Base-by-base conservation (phyloP, 2,888 invertebrate species). In the Cyrtodaria siliqua region DNA sequence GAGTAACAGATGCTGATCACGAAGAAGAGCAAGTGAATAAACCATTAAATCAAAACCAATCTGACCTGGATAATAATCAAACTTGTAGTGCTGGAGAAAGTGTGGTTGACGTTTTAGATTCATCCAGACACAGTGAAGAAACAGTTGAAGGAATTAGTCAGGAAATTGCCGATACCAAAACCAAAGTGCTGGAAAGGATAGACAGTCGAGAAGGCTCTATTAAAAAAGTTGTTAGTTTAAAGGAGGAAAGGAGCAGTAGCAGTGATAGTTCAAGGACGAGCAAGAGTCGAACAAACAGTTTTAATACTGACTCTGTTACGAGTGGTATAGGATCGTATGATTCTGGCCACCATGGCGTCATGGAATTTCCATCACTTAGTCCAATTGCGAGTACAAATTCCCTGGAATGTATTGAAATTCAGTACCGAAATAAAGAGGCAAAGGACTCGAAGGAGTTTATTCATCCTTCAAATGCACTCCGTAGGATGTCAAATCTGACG, bases 261-360 rank as follows among this genome's bases (percentile, higher is more conserved):
- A 91, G 90, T 79, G 92, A 91, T 26, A 91, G 87, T 63, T 86
- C 89, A n/a, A 68, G 83, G 60, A 87, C 85, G 95, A 91, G 87
- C 75, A 93, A 93, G 84, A 93, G 91, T 92, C 93, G 90, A 90
- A 94, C 93, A 83, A 95, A 90, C 91, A 95, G 91, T 92, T 95
- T 95, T 57, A 90, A 90, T 87, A 95, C 95, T n/a, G 96, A 96
- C 90, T 96, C 96, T 12, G 87, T 87, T 70, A 96, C 96, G 0
- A 96, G 96, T 77, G 97, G 96, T 49, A 95, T 97, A 24, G 96
- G 96, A 93, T 97, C 96, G 68, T 96, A 95, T 87, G 97, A 97
- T 92, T 96, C 96, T 1, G 95, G 88, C 29, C 83, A 80, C 20
- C 82, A 80, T 18, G 80, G 72, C 8, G 69, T 62, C 8, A 68